A percentile compares a stretch with the other conserved stretches of the same genome.
phyloP scores from a whole-genome alignment of 2,888 invertebrate genomes.

The Drosophila pseudotakahashii region DNA sequence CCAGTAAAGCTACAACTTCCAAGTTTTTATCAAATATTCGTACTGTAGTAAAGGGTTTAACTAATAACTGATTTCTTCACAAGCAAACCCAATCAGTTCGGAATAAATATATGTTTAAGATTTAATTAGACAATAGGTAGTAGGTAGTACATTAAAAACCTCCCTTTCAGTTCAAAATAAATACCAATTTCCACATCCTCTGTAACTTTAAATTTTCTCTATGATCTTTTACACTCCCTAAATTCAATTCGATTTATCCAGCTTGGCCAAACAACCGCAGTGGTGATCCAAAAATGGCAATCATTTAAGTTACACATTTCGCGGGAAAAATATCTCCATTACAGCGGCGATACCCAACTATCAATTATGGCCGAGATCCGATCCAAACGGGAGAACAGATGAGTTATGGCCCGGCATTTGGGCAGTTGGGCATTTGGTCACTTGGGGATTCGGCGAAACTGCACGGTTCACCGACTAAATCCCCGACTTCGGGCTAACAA shows the following conservation, averaged over 20 bases:
- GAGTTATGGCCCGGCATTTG: conserved; percentile 35
- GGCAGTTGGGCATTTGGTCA: conserved; percentile 2
- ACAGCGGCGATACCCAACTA: conserved; percentile 30
- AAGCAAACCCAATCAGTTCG: too few relatives aligned
- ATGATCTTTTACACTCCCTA: conserved; percentile 1
- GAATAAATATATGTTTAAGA: too few relatives aligned
- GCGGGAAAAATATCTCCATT: conserved; percentile 44
- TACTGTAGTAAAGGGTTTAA: too few relatives aligned
- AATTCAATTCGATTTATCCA: conserved; percentile 1
- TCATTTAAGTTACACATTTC: conserved; percentile 41
- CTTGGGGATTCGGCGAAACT: conserved; percentile 32
- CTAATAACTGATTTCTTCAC: too few relatives aligned
- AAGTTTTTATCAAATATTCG: too few relatives aligned
- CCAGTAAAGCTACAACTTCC: too few relatives aligned
- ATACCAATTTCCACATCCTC: too few relatives aligned
- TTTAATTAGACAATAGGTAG: too few relatives aligned
- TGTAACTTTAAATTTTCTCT: too few relatives aligned
- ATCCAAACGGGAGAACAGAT: conserved; percentile 24
- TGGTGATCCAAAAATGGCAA: conserved; percentile 17
- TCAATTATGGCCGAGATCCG: conserved; percentile 28
- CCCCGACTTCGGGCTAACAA: conserved; percentile 57
- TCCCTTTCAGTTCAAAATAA: too few relatives aligned
- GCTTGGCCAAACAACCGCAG: conserved; percentile 5
- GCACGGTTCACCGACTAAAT: conserved; percentile 48
- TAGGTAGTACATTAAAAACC: too few relatives aligned